Evolutionary conservation across 2,797 vertebrate genomes (phyloP), one percentile per base, ranked within the genome.

Genomic region (Enteromius argenteus): DNA sequence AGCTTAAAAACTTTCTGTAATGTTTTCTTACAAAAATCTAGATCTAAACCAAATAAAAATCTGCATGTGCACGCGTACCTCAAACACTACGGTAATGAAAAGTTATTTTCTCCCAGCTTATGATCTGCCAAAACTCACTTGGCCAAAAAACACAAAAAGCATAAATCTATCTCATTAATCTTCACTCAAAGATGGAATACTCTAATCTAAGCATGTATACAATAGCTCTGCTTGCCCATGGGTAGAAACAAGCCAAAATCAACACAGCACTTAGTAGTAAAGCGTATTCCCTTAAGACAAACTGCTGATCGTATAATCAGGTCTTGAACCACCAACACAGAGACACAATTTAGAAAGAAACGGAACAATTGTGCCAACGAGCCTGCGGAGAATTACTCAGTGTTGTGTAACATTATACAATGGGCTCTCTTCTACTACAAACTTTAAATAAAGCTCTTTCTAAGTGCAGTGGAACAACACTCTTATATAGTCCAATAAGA

Each of bases 381-480:
- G 66, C 51, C 81, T 87, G 75, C 53, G 49, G 73, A 67, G 79
- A 73, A 84, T 87, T 60, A 88, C 79, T 85, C 76, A 74, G 49
- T 74, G 80, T 90, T 89, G 78, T 85, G 69, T 89, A 90, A 88
- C 76, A 51, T 81, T 73, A 79, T 74, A 89, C 80, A 89, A 87
- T 84, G 84, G 15, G 76, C n/a, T 83, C 46, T 83, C 49, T 88
- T 86, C 89, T 86, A 85, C 46, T 39, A 81, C 75, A 85, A 51
- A 87, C 81, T 79, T 84, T 49, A 69, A 79, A 62, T 46, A 80
- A 42, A 80, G 23, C 58, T 30, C 32, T 32, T 66, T 37, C 27
- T 77, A 86, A 62, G 68, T 49, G 58, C 30, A 21, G 39, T 60
- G 86, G 76, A 80, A 75, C 76, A 83, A 27, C 56, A 13, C 75